These are phyloP conservation scores for Rambutsinella grinnellia DNA, from an alignment of 2,888 invertebrate genomes.

Conservation along the genomic window DNA sequence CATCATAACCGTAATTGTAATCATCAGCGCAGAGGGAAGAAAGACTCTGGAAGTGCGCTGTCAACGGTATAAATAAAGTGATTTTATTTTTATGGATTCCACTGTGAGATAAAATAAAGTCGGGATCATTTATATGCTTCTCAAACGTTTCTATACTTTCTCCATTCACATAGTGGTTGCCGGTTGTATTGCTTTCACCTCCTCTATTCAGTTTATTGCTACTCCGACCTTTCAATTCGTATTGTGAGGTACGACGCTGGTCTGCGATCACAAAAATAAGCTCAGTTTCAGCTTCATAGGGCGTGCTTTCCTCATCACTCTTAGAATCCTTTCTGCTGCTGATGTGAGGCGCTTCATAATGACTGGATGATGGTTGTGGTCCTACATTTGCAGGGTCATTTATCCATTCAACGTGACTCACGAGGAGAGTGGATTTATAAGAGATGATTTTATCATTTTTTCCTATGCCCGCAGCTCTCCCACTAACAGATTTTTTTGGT, in stretches of 20 bases:
- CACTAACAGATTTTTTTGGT: background rate
- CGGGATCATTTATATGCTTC: conserved; percentile 35
- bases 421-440: conserved; percentile 8
- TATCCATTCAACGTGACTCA: conserved; percentile 37
- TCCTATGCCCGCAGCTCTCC: background rate
- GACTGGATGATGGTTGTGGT: background rate
- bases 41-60: conserved; percentile 6
- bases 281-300: conserved; percentile 22
- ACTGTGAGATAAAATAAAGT: conserved; percentile 10
- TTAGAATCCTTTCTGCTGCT: background rate
- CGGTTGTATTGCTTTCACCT: background rate
- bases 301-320: conserved; percentile 21
- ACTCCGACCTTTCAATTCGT: background rate
- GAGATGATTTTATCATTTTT: conserved; percentile 17
- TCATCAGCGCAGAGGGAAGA: conserved; percentile 29
- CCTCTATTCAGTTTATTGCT: background rate
- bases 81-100: background rate
- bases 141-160: conserved; percentile 13
- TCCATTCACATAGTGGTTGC: background rate
- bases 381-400: background rate
- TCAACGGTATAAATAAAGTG: conserved; percentile 27
- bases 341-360: background rate
- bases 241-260: background rate
- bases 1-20: background rate
- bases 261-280: conserved; percentile 42